Percentiles rank a stretch among this genome's conserved stretches.
phyloP scores from a whole-genome alignment of 2,113 vertebrate genomes.

The Oreochromis tanganicae region DNA sequence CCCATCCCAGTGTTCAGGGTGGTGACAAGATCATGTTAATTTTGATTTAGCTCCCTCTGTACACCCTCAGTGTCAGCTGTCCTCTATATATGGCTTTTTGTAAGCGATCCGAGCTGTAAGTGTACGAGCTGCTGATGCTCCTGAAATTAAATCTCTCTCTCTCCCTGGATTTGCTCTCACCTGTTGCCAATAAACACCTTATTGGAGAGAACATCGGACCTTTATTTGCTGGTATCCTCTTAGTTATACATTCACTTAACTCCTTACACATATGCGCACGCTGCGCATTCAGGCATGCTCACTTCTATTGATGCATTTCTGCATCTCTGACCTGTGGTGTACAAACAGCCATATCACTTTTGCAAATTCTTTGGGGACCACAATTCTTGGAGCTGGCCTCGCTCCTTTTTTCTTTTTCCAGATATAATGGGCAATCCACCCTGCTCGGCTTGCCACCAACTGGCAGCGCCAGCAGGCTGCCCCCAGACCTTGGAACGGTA shows the following conservation, averaged over 20 bases:
- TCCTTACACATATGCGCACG: background rate
- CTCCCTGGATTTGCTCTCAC: conserved; percentile 44
- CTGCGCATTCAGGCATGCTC: background rate
- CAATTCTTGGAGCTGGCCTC: background rate
- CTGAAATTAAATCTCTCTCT: conserved; percentile 57
- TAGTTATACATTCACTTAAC: background rate
- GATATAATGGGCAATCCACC: conserved; percentile 8
- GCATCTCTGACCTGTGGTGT: background rate
- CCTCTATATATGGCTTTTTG: conserved; percentile 46
- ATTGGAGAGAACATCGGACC: background rate
- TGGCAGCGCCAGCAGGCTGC: conserved; percentile 30
- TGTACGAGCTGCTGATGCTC: conserved; percentile 49
- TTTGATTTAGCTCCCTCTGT: conserved; percentile 40
- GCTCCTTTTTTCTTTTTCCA: background rate
- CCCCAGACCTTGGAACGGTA: conserved; percentile 25
- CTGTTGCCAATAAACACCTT: conserved; percentile 54
- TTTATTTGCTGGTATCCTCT: background rate
- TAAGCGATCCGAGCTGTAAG: conserved; percentile 46
- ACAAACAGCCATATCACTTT: background rate
- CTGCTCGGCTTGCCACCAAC: conserved; percentile 30
- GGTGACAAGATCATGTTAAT: conserved; percentile 40
- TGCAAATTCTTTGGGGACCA: conserved; percentile 1
- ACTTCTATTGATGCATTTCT: background rate
- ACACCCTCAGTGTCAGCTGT: conserved; percentile 35
- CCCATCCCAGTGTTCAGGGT: background rate